Base-by-base conservation (phyloP, 2,797 vertebrate genomes). In the Austrolebias charrua region DNA sequence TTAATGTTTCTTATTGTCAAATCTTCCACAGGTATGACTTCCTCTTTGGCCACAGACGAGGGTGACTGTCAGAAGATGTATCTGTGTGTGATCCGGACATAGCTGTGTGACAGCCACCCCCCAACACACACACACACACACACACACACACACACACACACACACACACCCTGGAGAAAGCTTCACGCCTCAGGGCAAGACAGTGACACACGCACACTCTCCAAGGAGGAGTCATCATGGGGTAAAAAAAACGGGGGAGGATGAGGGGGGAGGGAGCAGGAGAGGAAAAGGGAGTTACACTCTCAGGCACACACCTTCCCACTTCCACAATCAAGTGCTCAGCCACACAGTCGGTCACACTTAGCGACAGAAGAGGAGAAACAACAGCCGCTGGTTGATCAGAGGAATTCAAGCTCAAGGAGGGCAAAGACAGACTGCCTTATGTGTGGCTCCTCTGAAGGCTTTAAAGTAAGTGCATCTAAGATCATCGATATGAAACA, bases 361-460 rank as follows among this genome's bases (percentile, higher is more conserved):
- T 63, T 63, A 76, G 71, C 64, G 50, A 38, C 53, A 71, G 65
- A 60, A 63, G 55, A 66, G 10, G 18, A 59, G 63, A 76, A 31
- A 66, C 43, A 10, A 55, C 63, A 76, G 60, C 69, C 66, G 81
- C 84, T 15, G 72, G 82, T 88, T 84, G 83, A 75, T 76, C 63
- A 71, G 0, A 64, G 42, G 72, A 57, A 66, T 56, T 76, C 60
- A 31, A 42, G 61, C 60, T 75, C 54, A 49, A 67, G 67, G 60
- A 80, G 80, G 63, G 54, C 64, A 71, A 78, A 65, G 59, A 78
- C 70, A 77, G 52, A 73, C 73, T 87, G 66, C 78, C 86, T n/a
- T 90, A 90, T 92, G 90, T 91, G 90, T 80, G 90, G 87, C 73
- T 90, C 87, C 66, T 86, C 83, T 78, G 83, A 87, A 86, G 89